Percentiles rank a stretch among this genome's conserved stretches.
Conservation (phyloP, 1,140 invertebrate species). For the Ceratina japonica region DNA sequence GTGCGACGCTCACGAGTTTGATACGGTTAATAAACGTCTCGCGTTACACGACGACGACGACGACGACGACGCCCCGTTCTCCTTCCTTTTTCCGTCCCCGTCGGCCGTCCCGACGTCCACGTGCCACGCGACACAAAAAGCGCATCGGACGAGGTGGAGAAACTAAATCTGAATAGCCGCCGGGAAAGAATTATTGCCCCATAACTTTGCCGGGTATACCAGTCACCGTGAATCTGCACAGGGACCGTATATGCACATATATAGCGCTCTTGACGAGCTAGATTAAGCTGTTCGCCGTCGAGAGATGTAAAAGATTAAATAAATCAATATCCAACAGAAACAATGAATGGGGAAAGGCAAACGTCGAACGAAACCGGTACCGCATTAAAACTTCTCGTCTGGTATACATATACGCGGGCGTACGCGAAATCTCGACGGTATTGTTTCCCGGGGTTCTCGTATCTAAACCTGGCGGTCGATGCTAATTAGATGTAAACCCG, state of each 20-base stretch:
- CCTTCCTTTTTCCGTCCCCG: neutral
- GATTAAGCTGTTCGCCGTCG: constrained; percentile 31
- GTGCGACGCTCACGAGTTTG: constrained; percentile 22
- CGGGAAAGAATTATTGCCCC: constrained; percentile 44
- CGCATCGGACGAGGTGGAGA: constrained; percentile 8
- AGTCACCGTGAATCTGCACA: constrained; percentile 20
- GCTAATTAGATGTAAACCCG: constrained; percentile 55
- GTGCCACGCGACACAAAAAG: constrained; percentile 36
- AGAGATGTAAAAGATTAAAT: constrained; percentile 48
- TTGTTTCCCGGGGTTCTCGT: neutral
- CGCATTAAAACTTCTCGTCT: neutral
- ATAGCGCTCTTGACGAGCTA: constrained; percentile 37
- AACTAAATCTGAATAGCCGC: constrained; percentile 29
- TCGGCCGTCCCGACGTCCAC: neutral
- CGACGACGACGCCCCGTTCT: constrained; percentile 12
- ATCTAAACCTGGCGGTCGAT: neutral
- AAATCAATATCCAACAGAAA: constrained; percentile 27
- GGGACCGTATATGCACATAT: constrained; percentile 14
- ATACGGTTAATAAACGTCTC: constrained; percentile 54
- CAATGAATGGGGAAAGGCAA: neutral
- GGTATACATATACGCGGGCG: no score
- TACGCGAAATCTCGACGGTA: neutral
- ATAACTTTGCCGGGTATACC: constrained; percentile 23
- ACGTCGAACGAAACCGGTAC: neutral
- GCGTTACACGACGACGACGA: constrained; percentile 12